Conservation (phyloP, 2,113 vertebrate species). For the Hippolais icterina region DNA sequence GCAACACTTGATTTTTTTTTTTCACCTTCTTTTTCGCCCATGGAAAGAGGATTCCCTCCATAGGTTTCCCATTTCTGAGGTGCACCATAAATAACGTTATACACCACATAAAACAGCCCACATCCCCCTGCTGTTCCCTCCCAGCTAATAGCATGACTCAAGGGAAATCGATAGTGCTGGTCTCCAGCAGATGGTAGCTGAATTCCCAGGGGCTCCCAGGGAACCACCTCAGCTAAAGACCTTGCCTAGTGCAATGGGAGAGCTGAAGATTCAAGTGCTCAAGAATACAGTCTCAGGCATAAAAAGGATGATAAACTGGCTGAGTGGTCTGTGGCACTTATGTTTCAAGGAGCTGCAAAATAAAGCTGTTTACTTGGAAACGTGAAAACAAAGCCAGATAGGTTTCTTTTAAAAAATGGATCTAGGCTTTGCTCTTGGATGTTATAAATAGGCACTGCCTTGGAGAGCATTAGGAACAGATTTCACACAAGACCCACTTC, state of each 20-base stretch:
- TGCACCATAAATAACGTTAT: neutral
- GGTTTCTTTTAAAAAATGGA: neutral
- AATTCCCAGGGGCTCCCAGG: neutral
- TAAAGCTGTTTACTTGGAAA: neutral
- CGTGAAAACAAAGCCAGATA: neutral
- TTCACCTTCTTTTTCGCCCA: neutral
- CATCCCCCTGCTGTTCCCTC: neutral
- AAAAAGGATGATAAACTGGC: neutral
- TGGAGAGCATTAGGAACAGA: neutral
- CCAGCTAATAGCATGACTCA: neutral
- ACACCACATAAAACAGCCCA: neutral
- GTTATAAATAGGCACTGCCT: neutral
- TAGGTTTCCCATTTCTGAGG: neutral
- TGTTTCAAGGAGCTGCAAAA: neutral
- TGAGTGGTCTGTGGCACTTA: neutral
- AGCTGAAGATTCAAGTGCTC: neutral
- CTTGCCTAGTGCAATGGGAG: rapidly evolving
- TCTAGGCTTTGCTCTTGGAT: neutral
- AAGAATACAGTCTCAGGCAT: neutral
- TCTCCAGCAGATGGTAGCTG: neutral
- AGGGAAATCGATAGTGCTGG: neutral
- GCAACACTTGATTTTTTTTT: neutral
- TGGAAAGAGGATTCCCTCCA: neutral
- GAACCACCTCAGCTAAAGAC: neutral
- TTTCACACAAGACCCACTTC: neutral